phyloP scores from a whole-genome alignment of 2,113 vertebrate genomes.

The Sapayoa aenigma region DNA sequence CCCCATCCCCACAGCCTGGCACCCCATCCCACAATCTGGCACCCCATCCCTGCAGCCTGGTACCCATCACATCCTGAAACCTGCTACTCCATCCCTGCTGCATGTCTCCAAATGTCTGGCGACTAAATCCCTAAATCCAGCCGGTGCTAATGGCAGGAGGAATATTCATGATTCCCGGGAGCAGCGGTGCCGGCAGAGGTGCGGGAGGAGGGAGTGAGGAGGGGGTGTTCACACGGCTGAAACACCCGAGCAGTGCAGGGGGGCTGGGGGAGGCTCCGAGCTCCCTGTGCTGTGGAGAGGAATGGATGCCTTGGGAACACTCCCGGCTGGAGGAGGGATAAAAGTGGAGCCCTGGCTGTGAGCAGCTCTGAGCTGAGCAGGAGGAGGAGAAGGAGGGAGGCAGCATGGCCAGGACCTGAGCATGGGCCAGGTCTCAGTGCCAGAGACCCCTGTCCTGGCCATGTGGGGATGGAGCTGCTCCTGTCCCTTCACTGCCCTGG shows the following conservation, averaged over 20 bases:
- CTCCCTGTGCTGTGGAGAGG: background rate
- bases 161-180: constrained; percentile 49
- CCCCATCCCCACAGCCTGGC: background rate
- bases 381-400: background rate
- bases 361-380: rapidly evolving
- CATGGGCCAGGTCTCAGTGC: rapidly evolving
- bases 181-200: background rate
- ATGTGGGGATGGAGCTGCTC: rapidly evolving
- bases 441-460: rapidly evolving
- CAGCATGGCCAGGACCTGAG: rapidly evolving
- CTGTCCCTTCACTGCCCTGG: background rate
- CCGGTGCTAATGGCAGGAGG: constrained; percentile 46
- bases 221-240: background rate
- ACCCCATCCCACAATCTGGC: too few species aligned
- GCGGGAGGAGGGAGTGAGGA: background rate
- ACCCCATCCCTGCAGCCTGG: background rate
- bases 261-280: background rate
- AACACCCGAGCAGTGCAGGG: rapidly evolving
- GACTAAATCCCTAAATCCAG: constrained; percentile 42
- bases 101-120: constrained; percentile 46
- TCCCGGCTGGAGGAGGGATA: background rate
- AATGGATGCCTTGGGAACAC: background rate
- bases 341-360: background rate
- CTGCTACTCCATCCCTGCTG: background rate
- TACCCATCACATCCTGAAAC: background rate